These are phyloP conservation scores for Neodiprion lecontei DNA, from an alignment of 1,140 invertebrate genomes.

Conservation along the genomic window DNA sequence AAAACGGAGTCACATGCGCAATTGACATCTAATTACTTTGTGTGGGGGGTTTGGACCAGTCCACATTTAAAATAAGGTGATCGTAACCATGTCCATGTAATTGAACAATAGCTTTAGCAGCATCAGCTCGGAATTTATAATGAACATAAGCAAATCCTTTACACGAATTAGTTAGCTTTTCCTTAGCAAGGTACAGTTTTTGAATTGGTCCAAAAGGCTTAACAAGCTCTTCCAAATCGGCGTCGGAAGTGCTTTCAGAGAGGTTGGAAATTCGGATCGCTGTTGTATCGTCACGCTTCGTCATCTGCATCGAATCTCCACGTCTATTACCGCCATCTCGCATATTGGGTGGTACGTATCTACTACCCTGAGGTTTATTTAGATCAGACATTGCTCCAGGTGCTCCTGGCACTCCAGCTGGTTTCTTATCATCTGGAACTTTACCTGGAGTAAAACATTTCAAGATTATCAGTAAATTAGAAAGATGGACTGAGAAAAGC, in stretches of 20 bases:
- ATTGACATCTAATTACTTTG: slow-evolving; percentile 49
- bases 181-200: slow-evolving; percentile 89
- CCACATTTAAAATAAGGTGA: slow-evolving; percentile 96
- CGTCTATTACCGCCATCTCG: slow-evolving; percentile 80
- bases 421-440: slow-evolving; percentile 56
- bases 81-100: slow-evolving; percentile 97
- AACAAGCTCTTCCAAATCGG: slow-evolving; percentile 95
- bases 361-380: slow-evolving; percentile 61
- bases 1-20: not conserved
- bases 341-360: slow-evolving; percentile 87
- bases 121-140: slow-evolving; percentile 88
- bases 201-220: slow-evolving; percentile 88
- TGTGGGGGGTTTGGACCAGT: slow-evolving; percentile 93
- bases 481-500: not conserved
- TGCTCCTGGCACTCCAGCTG: slow-evolving; percentile 35
- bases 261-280: slow-evolving; percentile 98
- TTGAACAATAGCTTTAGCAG: slow-evolving; percentile 86
- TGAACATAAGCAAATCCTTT: slow-evolving; percentile 97
- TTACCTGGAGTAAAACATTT: slow-evolving; percentile 39
- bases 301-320: slow-evolving; percentile 75
- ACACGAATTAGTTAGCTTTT: slow-evolving; percentile 81
- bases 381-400: slow-evolving; percentile 55
- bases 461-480: slow-evolving; percentile 19
- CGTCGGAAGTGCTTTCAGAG: slow-evolving; percentile 94
- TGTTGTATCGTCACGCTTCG: slow-evolving; percentile 78